Evolutionary conservation across 2,113 vertebrate species (phyloP).

Genomic region (Capreolus pygargus): DNA sequence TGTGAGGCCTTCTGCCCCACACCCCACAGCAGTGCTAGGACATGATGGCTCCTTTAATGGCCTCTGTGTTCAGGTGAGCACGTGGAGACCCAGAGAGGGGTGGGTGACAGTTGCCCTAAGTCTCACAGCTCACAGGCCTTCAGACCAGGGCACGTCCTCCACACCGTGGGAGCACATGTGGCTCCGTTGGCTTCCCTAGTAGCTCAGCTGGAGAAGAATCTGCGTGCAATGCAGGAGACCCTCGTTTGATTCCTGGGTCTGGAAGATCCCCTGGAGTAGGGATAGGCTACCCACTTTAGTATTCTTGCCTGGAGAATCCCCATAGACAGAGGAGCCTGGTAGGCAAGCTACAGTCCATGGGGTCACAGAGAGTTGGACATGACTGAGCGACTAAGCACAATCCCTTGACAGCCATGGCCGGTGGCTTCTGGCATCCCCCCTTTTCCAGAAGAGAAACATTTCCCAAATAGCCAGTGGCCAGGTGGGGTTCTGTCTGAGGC

Average conservation of each 20-base stretch:
- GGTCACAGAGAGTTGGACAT: not conserved
- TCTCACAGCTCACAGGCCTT: not conserved
- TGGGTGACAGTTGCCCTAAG: not conserved
- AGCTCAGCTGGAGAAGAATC: not conserved
- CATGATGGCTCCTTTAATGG: accelerated
- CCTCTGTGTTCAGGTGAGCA: not conserved
- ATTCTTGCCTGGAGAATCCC: not conserved
- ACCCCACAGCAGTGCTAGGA: not conserved
- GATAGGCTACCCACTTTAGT: not conserved
- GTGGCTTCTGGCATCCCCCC: no score
- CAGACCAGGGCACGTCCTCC: not conserved
- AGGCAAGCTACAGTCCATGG: not conserved
- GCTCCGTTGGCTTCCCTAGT: not conserved
- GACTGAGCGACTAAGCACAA: not conserved
- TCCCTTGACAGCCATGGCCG: no score
- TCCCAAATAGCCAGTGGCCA: not conserved
- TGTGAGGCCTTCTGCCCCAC: no score
- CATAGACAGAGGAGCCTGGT: not conserved
- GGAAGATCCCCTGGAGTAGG: not conserved
- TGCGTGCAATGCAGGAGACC: not conserved
- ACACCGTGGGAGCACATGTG: accelerated
- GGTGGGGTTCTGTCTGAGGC: not conserved
- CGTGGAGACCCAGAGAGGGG: not conserved
- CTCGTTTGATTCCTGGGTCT: not conserved
- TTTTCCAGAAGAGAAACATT: not conserved